Evolutionary conservation across 2,113 vertebrate species (phyloP), one percentile per base, ranked within the genome.

Genomic region (Plecotus auritus): DNA sequence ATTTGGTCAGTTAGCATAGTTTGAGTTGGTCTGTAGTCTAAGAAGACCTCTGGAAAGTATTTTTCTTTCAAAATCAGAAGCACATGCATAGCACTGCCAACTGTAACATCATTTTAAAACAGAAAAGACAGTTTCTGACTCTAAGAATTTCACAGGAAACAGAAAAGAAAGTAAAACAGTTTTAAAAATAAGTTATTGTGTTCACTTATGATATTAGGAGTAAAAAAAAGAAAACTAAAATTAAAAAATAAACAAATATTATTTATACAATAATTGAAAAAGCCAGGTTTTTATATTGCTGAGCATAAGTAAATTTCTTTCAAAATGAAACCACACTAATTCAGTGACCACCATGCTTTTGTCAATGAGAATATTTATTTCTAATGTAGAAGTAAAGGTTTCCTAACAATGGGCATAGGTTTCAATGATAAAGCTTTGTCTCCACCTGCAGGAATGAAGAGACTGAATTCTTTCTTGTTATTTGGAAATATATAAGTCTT

Each of bases 401-500:
- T 93, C 86, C 69, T 49, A 85, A 88, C 88, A 77, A 67, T 81
- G 32, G 47, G 51, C 94, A 45, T 5, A 40, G 32, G 16, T 51
- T 18, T 54, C 77, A 94, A 96, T 59, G 30, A 69, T 88, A 95
- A 4, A 88, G 72, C 96, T 97, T 97, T 97, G 96, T 96, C 96
- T 97, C 96, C 96, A 97, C 95, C 97, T 97, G 94, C 95, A 97
- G 97, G 97, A 97, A 70, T 69, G 54, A 94, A 88, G 61, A 85
- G 81, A 93, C 45, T 51, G 35, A 85, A 85, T 82, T 90, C 45
- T 47, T 94, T 74, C 47, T 77, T 64, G 16, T 66, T 87, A 77
- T 32, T 40, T 90, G 51, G 91, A 90, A 90, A 77, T 64, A 32
- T 3, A 9, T 28, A 78, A 90, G 56, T 4, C 13, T 9, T 73